phyloP scores from a whole-genome alignment of 2,888 invertebrate genomes.

The Nemotelus pantherinus region DNA sequence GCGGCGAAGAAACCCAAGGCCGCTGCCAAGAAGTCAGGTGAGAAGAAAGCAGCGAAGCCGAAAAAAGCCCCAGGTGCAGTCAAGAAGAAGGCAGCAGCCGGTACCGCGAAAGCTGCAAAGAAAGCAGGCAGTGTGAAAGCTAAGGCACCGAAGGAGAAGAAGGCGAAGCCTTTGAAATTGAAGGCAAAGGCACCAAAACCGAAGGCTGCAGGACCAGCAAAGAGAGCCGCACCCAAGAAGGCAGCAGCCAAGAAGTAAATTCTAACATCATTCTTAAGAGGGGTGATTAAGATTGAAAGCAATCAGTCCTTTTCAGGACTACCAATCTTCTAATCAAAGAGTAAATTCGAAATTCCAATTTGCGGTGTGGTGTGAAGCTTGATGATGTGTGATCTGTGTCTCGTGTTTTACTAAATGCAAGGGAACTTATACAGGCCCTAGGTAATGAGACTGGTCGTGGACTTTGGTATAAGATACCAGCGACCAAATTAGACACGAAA shows the following conservation, averaged over 20 bases:
- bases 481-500: no score
- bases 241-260: constrained; percentile 26
- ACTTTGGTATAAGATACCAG: no score
- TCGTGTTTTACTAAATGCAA: no score
- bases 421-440: no score
- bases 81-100: not conserved
- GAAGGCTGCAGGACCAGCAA: constrained; percentile 2
- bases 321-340: constrained; percentile 21
- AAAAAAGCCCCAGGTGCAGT: not conserved
- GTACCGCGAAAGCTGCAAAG: constrained; percentile 3
- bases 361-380: no score
- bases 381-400: no score
- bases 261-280: not conserved
- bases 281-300: not conserved
- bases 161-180: not conserved
- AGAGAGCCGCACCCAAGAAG: constrained; percentile 27
- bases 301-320: constrained; percentile 40
- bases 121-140: constrained; percentile 1
- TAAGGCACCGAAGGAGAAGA: constrained; percentile 8
- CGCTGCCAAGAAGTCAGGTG: constrained; percentile 49
- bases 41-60: constrained; percentile 47
- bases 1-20: constrained; percentile 49
- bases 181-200: constrained; percentile 43
- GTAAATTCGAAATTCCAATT: not conserved
- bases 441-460: no score